phyloP scores from a whole-genome alignment of 1,140 invertebrate genomes.

The Oscheius sp. region DNA sequence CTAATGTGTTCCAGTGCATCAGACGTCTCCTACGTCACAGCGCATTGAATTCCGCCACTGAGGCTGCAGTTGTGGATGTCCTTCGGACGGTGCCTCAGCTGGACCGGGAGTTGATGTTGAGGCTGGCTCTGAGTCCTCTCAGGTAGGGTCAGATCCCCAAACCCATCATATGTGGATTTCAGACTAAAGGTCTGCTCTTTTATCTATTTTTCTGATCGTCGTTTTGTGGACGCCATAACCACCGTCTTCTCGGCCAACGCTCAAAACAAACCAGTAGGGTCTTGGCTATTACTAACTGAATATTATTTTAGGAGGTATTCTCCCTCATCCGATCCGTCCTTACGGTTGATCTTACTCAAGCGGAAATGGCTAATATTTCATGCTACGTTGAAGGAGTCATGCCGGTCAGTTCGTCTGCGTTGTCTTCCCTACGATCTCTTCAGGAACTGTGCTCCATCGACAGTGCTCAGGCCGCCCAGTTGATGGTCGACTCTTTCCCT shows the following conservation, averaged over 20 bases:
- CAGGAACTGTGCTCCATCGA: conserved; percentile 30
- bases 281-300: conserved; percentile 24
- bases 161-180: conserved; percentile 17
- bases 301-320: background rate
- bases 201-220: conserved; percentile 37
- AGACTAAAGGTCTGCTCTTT: conserved; percentile 48
- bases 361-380: background rate
- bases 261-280: conserved; percentile 44
- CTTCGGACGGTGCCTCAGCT: conserved; percentile 15
- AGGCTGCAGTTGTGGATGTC: conserved; percentile 7
- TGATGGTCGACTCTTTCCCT: conserved; percentile 37
- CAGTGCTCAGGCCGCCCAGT: conserved; percentile 22
- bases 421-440: background rate
- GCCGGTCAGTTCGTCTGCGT: conserved; percentile 4
- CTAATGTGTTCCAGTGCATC: background rate
- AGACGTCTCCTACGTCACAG: background rate
- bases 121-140: conserved; percentile 23
- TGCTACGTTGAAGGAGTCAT: background rate
- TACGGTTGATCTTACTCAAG: background rate
- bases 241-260: conserved; percentile 7
- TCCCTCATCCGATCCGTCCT: background rate
- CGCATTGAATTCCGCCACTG: background rate
- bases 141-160: background rate
- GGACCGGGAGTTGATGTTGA: conserved; percentile 16
- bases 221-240: background rate